Percentiles rank a stretch among this genome's conserved stretches.
These are phyloP conservation scores for Procapra przewalskii DNA, from an alignment of 2,113 vertebrate species.

Conservation along the genomic window DNA sequence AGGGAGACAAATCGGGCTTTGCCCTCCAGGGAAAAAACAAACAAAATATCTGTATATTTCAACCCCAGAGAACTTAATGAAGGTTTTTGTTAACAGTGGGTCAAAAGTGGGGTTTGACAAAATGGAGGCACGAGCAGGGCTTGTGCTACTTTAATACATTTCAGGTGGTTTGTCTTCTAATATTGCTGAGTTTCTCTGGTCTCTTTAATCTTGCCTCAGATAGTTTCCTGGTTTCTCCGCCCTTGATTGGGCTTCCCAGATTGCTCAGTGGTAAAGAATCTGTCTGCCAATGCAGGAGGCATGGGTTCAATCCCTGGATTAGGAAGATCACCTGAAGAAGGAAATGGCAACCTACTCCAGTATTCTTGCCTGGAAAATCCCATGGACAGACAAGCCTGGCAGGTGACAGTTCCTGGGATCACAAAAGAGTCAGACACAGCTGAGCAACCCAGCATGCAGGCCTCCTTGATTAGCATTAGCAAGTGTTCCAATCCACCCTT, in stretches of 20 bases:
- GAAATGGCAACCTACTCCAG: not conserved
- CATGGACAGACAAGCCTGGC: not conserved
- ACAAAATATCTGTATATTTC: not conserved
- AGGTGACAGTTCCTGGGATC: not conserved
- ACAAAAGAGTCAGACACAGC: not conserved
- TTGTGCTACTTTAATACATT: not conserved
- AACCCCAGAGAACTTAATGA: not conserved
- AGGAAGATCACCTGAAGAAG: not conserved
- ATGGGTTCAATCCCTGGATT: not conserved
- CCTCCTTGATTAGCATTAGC: not conserved
- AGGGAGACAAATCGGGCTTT: not conserved
- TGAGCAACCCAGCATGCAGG: not conserved
- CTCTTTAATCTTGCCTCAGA: not conserved
- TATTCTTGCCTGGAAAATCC: not conserved
- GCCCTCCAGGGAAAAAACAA: not conserved
- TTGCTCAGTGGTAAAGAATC: not conserved
- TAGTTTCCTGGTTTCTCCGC: not conserved
- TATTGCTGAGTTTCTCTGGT: not conserved
- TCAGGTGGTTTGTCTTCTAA: not conserved
- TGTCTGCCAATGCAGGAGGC: not conserved
- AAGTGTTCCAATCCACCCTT: not conserved
- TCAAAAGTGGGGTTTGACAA: not conserved
- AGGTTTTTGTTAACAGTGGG: not conserved
- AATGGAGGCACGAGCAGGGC: fast-evolving
- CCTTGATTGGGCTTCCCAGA: not conserved